These are phyloP conservation scores for Mylabris sibirica DNA, from an alignment of 2,888 invertebrate genomes.

Conservation along the genomic window DNA sequence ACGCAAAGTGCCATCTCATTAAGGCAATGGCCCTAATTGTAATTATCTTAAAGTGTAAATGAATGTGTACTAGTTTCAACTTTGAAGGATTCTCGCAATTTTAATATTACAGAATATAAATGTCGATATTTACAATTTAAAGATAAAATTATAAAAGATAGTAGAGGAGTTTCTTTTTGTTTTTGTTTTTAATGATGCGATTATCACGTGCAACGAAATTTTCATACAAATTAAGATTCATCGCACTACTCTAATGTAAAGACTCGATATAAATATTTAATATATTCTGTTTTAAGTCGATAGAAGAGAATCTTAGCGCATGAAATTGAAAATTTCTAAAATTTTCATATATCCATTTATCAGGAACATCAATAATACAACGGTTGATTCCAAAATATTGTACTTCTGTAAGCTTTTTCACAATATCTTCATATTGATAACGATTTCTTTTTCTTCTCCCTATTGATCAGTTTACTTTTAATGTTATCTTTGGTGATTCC, in stretches of 20 bases:
- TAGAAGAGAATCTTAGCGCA: neutral
- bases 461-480: conserved; percentile 21
- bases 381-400: conserved; percentile 37
- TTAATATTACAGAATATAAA: neutral
- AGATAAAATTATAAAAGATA: neutral
- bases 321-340: neutral
- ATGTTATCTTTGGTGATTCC: conserved; percentile 28
- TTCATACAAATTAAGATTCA: neutral
- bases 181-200: neutral
- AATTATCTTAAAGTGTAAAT: conserved; percentile 49
- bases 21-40: conserved; percentile 50
- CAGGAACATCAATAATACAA: no score
- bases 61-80: conserved; percentile 35
- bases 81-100: no score
- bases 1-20: conserved; percentile 56
- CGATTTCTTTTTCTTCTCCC: conserved; percentile 18
- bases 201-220: neutral
- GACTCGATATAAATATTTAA: neutral
- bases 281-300: neutral
- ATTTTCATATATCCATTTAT: neutral
- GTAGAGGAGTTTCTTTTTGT: neutral
- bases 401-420: conserved; percentile 29
- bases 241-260: neutral
- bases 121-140: neutral
- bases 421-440: conserved; percentile 24